Percentiles rank a stretch among this genome's conserved stretches.
Conservation (phyloP, 2,888 invertebrate genomes). For the Leptinotarsa juncta region DNA sequence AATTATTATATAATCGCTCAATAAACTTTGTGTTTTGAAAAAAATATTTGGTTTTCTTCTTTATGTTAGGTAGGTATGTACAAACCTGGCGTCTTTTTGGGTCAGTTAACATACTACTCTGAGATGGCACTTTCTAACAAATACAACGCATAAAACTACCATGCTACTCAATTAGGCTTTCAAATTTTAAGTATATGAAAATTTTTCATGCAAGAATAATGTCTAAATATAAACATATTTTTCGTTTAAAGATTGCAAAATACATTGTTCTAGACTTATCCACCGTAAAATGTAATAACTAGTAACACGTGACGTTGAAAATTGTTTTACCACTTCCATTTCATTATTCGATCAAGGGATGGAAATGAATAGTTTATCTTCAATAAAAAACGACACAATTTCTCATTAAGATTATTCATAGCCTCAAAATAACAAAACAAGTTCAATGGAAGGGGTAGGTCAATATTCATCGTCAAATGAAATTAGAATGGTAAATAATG, state of each 20-base stretch:
- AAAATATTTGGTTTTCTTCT: not conserved
- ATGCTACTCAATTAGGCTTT: slow-evolving; percentile 64
- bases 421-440: too few relatives aligned
- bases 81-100: slow-evolving; percentile 63
- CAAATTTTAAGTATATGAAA: slow-evolving; percentile 47
- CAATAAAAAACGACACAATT: too few relatives aligned
- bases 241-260: slow-evolving; percentile 43
- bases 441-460: slow-evolving; percentile 32
- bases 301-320: slow-evolving; percentile 7
- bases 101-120: slow-evolving; percentile 66
- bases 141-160: slow-evolving; percentile 65
- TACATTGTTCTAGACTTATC: slow-evolving; percentile 48
- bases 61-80: slow-evolving; percentile 30
- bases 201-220: slow-evolving; percentile 44
- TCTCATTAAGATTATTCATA: too few relatives aligned
- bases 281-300: slow-evolving; percentile 8
- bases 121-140: slow-evolving; percentile 65
- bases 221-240: slow-evolving; percentile 33
- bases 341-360: not conserved
- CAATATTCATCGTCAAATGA: slow-evolving; percentile 28
- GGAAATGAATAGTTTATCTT: not conserved
- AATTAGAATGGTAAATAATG: slow-evolving; percentile 34
- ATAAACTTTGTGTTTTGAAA: not conserved
- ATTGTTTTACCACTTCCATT: not conserved
- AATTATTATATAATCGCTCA: not conserved